Evolutionary conservation across 2,113 vertebrate species (phyloP).

Genomic region (Toxotes chatareus): DNA sequence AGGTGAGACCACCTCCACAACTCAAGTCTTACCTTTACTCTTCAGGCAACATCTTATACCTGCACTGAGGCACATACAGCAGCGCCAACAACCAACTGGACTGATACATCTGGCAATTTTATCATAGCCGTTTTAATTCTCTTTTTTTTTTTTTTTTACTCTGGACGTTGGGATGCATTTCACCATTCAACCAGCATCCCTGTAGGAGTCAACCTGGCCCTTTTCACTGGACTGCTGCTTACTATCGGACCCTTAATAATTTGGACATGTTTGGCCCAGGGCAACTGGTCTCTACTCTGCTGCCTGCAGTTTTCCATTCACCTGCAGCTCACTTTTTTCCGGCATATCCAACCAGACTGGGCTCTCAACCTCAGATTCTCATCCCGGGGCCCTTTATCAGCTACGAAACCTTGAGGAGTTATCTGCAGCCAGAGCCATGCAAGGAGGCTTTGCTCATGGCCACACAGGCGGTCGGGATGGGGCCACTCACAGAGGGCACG

Average conservation of each 20-base stretch:
- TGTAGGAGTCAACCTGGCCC: conserved; percentile 35
- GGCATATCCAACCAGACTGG: conserved; percentile 79
- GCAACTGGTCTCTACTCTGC: conserved; percentile 81
- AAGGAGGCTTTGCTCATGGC: conserved; percentile 85
- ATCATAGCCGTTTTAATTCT: background rate
- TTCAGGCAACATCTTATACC: conserved; percentile 54
- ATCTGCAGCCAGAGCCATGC: conserved; percentile 84
- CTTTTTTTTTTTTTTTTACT: background rate
- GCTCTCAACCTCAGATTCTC: conserved; percentile 79
- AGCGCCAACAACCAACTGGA: conserved; percentile 29
- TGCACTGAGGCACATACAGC: conserved; percentile 30
- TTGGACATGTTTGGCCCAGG: conserved; percentile 85
- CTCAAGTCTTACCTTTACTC: conserved; percentile 59
- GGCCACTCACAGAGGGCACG: conserved; percentile 70
- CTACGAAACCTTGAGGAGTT: conserved; percentile 85
- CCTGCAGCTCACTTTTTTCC: conserved; percentile 82
- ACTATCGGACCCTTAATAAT: conserved; percentile 29
- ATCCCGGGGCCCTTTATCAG: conserved; percentile 85
- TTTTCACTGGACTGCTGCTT: conserved; percentile 27
- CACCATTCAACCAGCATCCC: conserved; percentile 1
- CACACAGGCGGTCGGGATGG: conserved; percentile 75
- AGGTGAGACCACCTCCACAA: conserved; percentile 73
- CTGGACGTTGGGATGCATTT: conserved; percentile 53
- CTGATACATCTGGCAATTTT: background rate
- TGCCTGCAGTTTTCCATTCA: conserved; percentile 82